Conservation (phyloP, 2,797 vertebrate species). For the Babyrousa celebensis region DNA sequence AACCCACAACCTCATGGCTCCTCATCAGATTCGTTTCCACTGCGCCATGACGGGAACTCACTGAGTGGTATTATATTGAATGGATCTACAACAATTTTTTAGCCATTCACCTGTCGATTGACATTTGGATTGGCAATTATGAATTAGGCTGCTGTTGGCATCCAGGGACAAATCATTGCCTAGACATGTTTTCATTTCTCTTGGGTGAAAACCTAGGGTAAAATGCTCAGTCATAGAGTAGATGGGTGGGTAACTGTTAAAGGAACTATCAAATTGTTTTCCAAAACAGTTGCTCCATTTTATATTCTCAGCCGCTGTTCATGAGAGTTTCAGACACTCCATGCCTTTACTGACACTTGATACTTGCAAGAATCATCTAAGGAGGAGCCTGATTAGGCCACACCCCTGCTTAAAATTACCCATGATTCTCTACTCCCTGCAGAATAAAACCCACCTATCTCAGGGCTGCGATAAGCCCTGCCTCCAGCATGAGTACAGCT, state of each 20-base stretch:
- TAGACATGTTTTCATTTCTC: constrained; percentile 3
- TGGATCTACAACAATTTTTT: constrained; percentile 33
- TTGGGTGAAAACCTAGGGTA: constrained; percentile 16
- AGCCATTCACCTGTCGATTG: constrained; percentile 37
- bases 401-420: background rate
- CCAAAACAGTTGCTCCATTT: constrained; percentile 44
- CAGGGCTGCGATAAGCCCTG: background rate
- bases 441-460: background rate
- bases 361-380: constrained; percentile 36
- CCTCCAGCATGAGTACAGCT: background rate
- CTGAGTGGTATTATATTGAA: constrained; percentile 13
- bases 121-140: background rate
- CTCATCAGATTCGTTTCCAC: too few relatives aligned
- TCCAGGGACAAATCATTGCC: background rate
- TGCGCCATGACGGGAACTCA: background rate
- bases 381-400: background rate
- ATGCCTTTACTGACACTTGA: background rate
- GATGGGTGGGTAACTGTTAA: constrained; percentile 30
- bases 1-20: too few relatives aligned
- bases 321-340: background rate
- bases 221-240: background rate
- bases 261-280: constrained; percentile 57
- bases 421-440: background rate
- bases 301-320: background rate
- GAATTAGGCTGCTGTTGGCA: constrained; percentile 33